Evolutionary conservation across 2,113 vertebrate genomes (phyloP).

Genomic region (Pseudorasbora parva): DNA sequence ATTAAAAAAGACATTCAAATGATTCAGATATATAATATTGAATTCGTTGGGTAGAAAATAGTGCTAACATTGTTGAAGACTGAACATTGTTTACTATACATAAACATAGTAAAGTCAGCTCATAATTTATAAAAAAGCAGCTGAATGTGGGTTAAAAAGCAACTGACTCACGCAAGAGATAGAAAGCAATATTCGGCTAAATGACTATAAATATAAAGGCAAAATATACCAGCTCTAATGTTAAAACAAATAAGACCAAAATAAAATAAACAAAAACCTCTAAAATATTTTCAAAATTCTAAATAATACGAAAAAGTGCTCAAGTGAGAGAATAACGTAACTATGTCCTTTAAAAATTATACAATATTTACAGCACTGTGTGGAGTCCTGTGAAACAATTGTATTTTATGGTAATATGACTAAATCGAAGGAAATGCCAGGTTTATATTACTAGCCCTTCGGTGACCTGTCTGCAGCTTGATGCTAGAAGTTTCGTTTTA

Average conservation of each 20-base stretch:
- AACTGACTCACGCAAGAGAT: conserved; percentile 55
- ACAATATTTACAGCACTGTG: conserved; percentile 80
- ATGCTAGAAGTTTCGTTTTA: conserved; percentile 39
- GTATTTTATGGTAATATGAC: conserved; percentile 58
- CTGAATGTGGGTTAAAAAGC: conserved; percentile 46
- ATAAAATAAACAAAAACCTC: conserved; percentile 58
- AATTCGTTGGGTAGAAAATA: conserved; percentile 48
- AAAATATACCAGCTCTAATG: conserved; percentile 66
- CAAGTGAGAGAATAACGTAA: conserved; percentile 72
- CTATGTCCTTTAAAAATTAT: conserved; percentile 74
- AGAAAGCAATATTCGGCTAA: conserved; percentile 56
- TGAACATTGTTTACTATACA: conserved; percentile 43
- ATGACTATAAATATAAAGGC: conserved; percentile 67
- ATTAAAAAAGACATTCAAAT: conserved; percentile 46
- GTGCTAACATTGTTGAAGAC: conserved; percentile 42
- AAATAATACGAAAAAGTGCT: conserved; percentile 73
- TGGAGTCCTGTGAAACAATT: conserved; percentile 61
- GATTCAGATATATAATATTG: conserved; percentile 48
- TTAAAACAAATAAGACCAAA: conserved; percentile 60
- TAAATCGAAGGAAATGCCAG: conserved; percentile 69
- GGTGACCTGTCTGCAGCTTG: conserved; percentile 57
- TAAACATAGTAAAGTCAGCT: conserved; percentile 42
- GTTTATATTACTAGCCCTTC: conserved; percentile 66
- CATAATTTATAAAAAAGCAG: conserved; percentile 46
- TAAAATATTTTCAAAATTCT: conserved; percentile 66